Base-by-base conservation (phyloP, 1,140 invertebrate species). In the Drosophila truncata region DNA sequence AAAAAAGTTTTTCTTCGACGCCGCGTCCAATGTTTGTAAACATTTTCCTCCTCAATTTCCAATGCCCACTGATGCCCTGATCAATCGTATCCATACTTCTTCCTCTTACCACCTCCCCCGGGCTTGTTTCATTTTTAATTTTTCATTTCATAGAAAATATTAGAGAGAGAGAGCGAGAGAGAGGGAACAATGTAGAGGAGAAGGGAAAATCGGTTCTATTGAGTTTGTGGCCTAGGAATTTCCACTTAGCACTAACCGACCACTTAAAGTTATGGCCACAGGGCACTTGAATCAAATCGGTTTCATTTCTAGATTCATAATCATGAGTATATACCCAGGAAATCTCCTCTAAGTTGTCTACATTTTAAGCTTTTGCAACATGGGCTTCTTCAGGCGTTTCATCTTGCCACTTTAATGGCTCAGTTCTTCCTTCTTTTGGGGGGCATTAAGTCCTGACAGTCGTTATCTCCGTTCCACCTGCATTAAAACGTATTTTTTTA, bases 1-100 rank as follows among this genome's bases (percentile, higher is more conserved):
- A 66, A 29, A 60, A 42, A 78, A 61, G 37, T 23, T 60, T 59
- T 69, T 59, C 54, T 35, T 25, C 18, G 57, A 37, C 74, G 29
- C 66, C 42, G 31, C 39, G 18, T 78, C 6, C 37, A 62, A 70
- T 78, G 63, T 78, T 78, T 78, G 65, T 78, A 78, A 78, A 70
- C 64, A 65, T 62, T 29, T 62, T 61, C 13, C 54, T 39, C 5
- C 31, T 35, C 50, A 20, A 20, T 20, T 33, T 20, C 18, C 50
- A 0, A 16, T 20, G 37, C 20, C 57, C 5, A 33, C 23, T 16
- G 29, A 7, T n/a, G n/a, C 23, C 27, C 42, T 5, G 29, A 35
- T 66, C 35, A 33, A 65, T 66, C n/a, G 59, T 20, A 37, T 20
- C 16, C n/a, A n/a, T 4, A 42, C 39, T 16, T 3, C 20, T 10